Evolutionary conservation across 2,113 vertebrate species (phyloP).

Genomic region (Oenanthe melanoleuca): DNA sequence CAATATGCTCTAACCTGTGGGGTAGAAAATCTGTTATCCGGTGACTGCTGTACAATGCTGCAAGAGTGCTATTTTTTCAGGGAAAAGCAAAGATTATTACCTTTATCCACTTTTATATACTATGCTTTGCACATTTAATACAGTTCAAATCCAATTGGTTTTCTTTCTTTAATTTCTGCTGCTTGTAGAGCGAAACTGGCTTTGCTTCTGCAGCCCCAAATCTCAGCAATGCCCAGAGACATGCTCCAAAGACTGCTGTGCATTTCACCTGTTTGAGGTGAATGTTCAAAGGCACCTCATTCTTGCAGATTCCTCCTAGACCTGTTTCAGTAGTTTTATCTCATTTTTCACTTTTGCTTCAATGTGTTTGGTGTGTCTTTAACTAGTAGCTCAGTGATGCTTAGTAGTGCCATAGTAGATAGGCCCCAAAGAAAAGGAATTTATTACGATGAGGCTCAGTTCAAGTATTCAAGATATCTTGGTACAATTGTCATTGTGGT

Average conservation of each 20-base stretch:
- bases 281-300: not conserved
- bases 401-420: not conserved
- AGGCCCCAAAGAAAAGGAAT: slow-evolving; percentile 33
- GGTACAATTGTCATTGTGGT: slow-evolving; percentile 8
- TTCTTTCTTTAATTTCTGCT: not conserved
- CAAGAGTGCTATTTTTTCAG: not conserved
- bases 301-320: not conserved
- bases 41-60: not conserved
- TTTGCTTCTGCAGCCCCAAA: not conserved
- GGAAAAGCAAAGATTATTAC: not conserved
- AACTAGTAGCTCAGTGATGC: not conserved
- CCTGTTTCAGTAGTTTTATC: slow-evolving; percentile 8
- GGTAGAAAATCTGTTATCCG: not conserved
- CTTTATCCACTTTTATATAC: not conserved
- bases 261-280: not conserved
- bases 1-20: not conserved
- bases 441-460: slow-evolving; percentile 26
- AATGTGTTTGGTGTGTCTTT: slow-evolving; percentile 36
- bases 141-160: not conserved
- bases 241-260: not conserved
- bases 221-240: not conserved
- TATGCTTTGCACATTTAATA: not conserved
- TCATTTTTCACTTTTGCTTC: slow-evolving; percentile 44
- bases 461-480: slow-evolving; percentile 36
- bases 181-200: not conserved